Percentiles rank a stretch among this genome's conserved stretches.
These are phyloP conservation scores for Hydrocynus forskahlii DNA, from an alignment of 2,797 vertebrate genomes.

Conservation along the genomic window DNA sequence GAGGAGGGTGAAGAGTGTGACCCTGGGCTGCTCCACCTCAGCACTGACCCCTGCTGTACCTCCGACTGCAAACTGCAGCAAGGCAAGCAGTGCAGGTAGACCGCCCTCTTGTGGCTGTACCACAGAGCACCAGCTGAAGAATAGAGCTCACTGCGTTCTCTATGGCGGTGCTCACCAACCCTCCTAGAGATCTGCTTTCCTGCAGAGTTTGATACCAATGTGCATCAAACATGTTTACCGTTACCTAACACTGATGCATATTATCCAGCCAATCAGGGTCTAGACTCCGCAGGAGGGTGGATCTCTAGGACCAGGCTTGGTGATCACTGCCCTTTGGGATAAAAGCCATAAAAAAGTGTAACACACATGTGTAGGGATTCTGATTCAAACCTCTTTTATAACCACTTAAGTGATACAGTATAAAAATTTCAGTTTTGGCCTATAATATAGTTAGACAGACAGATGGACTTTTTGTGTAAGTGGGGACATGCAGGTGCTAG, in stretches of 20 bases:
- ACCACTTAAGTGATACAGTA: not conserved
- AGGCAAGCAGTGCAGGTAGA: conserved; percentile 87
- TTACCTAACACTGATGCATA: too few relatives aligned
- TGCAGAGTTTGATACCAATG: too few relatives aligned
- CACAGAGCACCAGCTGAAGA: not conserved
- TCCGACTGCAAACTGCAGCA: conserved; percentile 79
- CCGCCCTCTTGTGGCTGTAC: conserved; percentile 37
- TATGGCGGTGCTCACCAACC: not conserved
- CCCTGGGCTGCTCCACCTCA: conserved; percentile 87
- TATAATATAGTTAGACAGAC: not conserved
- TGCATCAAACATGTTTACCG: too few relatives aligned
- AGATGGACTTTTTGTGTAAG: too few relatives aligned
- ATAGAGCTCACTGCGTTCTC: not conserved
- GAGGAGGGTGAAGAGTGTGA: conserved; percentile 94
- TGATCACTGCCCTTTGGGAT: too few relatives aligned
- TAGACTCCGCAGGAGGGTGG: too few relatives aligned
- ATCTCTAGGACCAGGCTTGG: too few relatives aligned
- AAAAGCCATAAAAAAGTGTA: not conserved
- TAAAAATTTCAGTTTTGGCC: not conserved
- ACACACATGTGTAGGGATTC: not conserved
- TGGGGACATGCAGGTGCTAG: too few relatives aligned
- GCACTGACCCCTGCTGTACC: conserved; percentile 87
- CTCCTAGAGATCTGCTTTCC: too few relatives aligned
- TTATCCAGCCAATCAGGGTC: too few relatives aligned
- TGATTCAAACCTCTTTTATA: not conserved